Evolutionary conservation across 2,797 vertebrate genomes (phyloP), one percentile per base, ranked within the genome.

Genomic region (Smutsia gigantea): DNA sequence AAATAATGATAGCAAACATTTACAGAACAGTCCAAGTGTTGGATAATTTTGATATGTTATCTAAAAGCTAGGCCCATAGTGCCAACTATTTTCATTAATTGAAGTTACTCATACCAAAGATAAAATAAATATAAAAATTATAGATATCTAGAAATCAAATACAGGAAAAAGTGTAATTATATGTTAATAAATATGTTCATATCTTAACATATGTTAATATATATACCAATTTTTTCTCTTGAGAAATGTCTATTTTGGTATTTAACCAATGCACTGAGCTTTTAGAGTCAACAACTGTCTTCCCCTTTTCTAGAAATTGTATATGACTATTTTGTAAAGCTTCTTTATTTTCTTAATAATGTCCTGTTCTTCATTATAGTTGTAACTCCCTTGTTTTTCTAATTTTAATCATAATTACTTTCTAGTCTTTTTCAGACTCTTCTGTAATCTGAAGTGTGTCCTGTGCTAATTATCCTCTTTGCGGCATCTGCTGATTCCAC

Each of bases 1-100:
- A 77, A 92, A 83, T 95, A 93, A 87, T 39, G 34, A 83, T 63
- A 75, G 23, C 21, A 87, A 90, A 63, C 31, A 37, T 83, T 87
- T 57, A 37, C 21, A 90, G 53, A 87, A 25, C 27, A 69, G 69
- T 64, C 39, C 39, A 90, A 53, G 15, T 42, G 3, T 90, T 15
- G 64, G n/a, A 7, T 12, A 68, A 10, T 75, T 95, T 59, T 29
- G 17, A 46, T 25, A 53, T 77, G 81, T 77, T 55, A 69, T n/a
- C 7, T 63, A 89, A 94, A 7, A n/a, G 77, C n/a, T 64, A 77
- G 34, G 12, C 11, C 87, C n/a, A 23, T 86, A 39, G 14, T 39
- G 2, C 29, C 46, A 46, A 46, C 46, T 51, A 37, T 86, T 86
- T 93, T 69, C 68, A 55, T 90, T 81, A 61, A 49, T 46, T 51